phyloP scores from a whole-genome alignment of 2,888 invertebrate genomes.

The Polymixis lichenea region DNA sequence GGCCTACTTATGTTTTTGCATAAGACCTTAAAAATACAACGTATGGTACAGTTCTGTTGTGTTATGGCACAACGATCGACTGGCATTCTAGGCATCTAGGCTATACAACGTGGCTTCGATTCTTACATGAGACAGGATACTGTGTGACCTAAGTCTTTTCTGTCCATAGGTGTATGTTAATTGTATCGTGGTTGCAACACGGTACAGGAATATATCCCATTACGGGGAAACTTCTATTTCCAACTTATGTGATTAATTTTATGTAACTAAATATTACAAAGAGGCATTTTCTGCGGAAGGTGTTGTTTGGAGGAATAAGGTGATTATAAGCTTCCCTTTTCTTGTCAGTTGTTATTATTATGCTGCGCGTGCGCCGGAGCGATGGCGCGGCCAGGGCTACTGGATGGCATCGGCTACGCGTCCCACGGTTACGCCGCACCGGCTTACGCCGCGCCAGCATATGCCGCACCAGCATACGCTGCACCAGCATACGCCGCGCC shows the following conservation, averaged over 20 bases:
- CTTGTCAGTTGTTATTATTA: slow-evolving; percentile 80
- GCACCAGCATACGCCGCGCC: slow-evolving; percentile 64
- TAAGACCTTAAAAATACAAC: not conserved
- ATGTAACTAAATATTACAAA: not conserved
- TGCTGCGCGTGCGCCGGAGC: slow-evolving; percentile 83
- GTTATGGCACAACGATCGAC: not conserved
- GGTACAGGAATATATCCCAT: too few relatives aligned
- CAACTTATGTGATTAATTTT: not conserved
- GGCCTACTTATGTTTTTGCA: not conserved
- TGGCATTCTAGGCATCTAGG: slow-evolving; percentile 2
- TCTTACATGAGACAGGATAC: not conserved
- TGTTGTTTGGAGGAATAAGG: not conserved
- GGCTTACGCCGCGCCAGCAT: slow-evolving; percentile 38
- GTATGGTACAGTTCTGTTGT: not conserved
- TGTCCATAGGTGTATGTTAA: not conserved
- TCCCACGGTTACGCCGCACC: slow-evolving; percentile 61
- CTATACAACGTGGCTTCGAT: slow-evolving; percentile 1
- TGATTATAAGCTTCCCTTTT: not conserved
- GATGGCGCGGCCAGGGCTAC: slow-evolving; percentile 58
- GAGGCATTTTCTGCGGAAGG: not conserved
- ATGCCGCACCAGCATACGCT: slow-evolving; percentile 65
- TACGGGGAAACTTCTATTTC: not conserved
- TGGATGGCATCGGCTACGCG: slow-evolving; percentile 60
- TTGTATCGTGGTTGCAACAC: not conserved
- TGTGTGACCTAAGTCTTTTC: not conserved